phyloP scores from a whole-genome alignment of 2,797 vertebrate species.

The Myotis pilosus region DNA sequence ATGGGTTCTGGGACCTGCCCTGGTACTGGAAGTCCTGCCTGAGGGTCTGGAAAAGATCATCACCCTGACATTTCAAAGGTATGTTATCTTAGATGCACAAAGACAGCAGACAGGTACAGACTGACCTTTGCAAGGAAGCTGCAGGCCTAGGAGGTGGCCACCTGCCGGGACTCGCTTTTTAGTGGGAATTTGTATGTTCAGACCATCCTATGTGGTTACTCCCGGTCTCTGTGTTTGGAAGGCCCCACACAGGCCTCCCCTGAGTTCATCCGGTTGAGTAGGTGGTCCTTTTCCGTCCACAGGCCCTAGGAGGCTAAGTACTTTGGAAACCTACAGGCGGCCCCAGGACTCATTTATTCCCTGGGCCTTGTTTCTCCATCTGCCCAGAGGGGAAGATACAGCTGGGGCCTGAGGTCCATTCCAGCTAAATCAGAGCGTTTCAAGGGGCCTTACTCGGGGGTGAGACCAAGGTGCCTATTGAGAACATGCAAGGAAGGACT shows the following conservation, averaged over 20 bases:
- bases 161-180: background rate
- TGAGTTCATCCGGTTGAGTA: no score
- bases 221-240: no score
- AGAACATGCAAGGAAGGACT: background rate
- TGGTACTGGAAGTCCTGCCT: background rate
- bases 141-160: background rate
- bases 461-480: background rate
- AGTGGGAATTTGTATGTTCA: no score
- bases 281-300: background rate
- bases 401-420: background rate
- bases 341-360: no score
- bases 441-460: background rate
- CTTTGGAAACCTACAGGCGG: accelerated
- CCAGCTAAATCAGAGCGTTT: background rate
- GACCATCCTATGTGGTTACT: background rate
- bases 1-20: background rate
- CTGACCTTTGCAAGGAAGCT: background rate
- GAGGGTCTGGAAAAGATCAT: background rate
- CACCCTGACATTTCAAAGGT: no score
- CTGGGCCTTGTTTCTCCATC: background rate
- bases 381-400: background rate
- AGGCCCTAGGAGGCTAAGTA: background rate
- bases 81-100: background rate
- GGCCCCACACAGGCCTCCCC: background rate
- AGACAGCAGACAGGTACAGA: background rate